phyloP scores from a whole-genome alignment of 2,888 invertebrate species.

The Tiliacea citrago region DNA sequence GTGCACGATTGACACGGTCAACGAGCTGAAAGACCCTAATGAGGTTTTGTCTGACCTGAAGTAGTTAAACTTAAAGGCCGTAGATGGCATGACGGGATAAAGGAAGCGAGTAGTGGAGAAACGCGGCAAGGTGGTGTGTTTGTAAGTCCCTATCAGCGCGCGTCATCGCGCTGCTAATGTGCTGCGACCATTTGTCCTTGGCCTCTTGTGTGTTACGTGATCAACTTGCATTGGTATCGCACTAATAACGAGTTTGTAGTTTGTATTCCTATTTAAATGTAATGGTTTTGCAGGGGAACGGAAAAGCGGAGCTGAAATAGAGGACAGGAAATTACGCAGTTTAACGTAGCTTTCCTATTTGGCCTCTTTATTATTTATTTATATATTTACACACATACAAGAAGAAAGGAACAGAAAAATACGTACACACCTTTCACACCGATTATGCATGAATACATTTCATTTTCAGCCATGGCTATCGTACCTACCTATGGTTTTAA shows the following conservation, averaged over 20 bases:
- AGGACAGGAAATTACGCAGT: conserved; percentile 17
- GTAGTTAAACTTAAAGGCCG: conserved; percentile 63
- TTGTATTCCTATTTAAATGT: conserved; percentile 36
- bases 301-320: conserved; percentile 10
- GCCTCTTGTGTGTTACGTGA: conserved; percentile 71
- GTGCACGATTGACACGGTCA: conserved; percentile 47
- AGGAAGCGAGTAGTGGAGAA: conserved; percentile 61
- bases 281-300: conserved; percentile 22
- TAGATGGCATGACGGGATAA: conserved; percentile 72
- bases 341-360: not conserved
- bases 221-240: conserved; percentile 64
- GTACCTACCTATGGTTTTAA: not conserved
- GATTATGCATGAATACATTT: not conserved
- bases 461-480: not conserved
- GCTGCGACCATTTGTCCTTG: conserved; percentile 77
- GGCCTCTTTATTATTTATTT: too few species aligned
- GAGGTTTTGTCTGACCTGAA: conserved; percentile 59
- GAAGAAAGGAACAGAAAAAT: too few species aligned
- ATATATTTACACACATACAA: too few species aligned
- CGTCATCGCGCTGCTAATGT: conserved; percentile 74
- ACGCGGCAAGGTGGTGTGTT: conserved; percentile 54
- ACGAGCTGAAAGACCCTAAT: conserved; percentile 56
- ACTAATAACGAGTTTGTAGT: conserved; percentile 41
- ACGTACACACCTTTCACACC: too few species aligned
- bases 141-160: conserved; percentile 67